A percentile compares a stretch with the other conserved stretches of the same genome.
phyloP scores from a whole-genome alignment of 1,140 invertebrate genomes.

The Mercenaria mercenaria region DNA sequence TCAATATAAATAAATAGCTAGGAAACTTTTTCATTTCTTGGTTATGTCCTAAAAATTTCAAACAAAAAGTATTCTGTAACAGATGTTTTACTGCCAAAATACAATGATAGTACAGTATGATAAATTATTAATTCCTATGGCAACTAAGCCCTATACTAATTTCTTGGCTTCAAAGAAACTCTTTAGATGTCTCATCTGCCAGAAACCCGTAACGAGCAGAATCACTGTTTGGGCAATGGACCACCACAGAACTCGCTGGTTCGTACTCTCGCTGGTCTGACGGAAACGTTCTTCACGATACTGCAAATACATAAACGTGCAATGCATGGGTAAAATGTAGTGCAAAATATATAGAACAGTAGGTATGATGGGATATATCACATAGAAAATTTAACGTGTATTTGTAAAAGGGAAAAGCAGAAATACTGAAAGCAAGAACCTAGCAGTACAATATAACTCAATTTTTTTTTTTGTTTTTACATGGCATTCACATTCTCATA shows the following conservation, averaged over 20 bases:
- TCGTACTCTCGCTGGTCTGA: constrained; percentile 99
- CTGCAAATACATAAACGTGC: constrained; percentile 88
- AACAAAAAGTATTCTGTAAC: too few relatives aligned
- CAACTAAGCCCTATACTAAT: constrained; percentile 92
- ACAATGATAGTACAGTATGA: too few relatives aligned
- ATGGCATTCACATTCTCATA: too few relatives aligned
- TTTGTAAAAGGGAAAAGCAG: neutral
- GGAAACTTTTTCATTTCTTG: too few relatives aligned
- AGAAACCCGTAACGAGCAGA: constrained; percentile 96
- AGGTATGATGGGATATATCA: neutral
- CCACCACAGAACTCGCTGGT: constrained; percentile 99
- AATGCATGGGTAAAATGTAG: neutral
- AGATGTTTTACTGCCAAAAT: too few relatives aligned
- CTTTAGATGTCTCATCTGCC: constrained; percentile 99
- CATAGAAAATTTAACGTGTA: neutral
- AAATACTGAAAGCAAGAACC: too few relatives aligned
- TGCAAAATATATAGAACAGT: neutral
- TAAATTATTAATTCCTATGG: constrained; percentile 6
- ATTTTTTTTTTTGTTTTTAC: too few relatives aligned
- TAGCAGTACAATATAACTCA: too few relatives aligned
- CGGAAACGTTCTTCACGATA: constrained; percentile 99
- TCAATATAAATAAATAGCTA: too few relatives aligned
- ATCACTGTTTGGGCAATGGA: constrained; percentile 96
- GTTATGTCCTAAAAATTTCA: too few relatives aligned
- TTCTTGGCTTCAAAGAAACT: constrained; percentile 99